Conservation (phyloP, 2,888 invertebrate genomes). For the Lithophane socia region DNA sequence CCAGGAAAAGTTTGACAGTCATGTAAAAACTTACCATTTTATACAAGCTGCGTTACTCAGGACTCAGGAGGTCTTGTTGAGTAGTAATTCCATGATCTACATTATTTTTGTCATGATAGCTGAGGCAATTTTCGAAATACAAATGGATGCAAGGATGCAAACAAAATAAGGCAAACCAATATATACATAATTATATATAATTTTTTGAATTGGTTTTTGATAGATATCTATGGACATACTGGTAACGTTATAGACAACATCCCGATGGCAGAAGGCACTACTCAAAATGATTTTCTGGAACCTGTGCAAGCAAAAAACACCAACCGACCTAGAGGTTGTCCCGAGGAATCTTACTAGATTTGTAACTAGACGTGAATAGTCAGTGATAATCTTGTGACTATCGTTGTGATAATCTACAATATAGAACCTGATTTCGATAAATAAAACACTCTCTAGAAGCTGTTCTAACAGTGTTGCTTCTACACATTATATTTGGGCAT, state of each 20-base stretch:
- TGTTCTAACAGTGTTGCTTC: neutral
- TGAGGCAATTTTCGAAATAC: neutral
- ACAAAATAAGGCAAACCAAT: too few species aligned
- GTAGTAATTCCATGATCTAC: too few species aligned
- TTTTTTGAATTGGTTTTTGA: neutral
- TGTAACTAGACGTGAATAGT: neutral
- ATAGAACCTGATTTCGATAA: neutral
- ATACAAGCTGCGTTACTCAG: too few species aligned
- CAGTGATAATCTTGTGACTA: neutral
- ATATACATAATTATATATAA: too few species aligned
- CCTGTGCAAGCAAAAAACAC: neutral
- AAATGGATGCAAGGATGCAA: neutral
- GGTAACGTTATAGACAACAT: too few species aligned
- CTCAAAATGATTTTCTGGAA: neutral
- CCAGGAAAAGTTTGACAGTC: too few species aligned
- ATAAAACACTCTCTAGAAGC: neutral
- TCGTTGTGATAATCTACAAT: too few species aligned
- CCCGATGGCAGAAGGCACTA: neutral
- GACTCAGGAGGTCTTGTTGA: too few species aligned
- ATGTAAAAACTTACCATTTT: too few species aligned
- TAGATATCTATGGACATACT: neutral
- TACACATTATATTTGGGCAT: neutral
- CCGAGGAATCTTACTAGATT: neutral
- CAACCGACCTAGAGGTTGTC: rapidly evolving
- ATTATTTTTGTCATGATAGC: too few species aligned